Evolutionary conservation across 2,888 invertebrate species (phyloP), one percentile per base, ranked within the genome.

Genomic region (Enchytraeus crypticus): DNA sequence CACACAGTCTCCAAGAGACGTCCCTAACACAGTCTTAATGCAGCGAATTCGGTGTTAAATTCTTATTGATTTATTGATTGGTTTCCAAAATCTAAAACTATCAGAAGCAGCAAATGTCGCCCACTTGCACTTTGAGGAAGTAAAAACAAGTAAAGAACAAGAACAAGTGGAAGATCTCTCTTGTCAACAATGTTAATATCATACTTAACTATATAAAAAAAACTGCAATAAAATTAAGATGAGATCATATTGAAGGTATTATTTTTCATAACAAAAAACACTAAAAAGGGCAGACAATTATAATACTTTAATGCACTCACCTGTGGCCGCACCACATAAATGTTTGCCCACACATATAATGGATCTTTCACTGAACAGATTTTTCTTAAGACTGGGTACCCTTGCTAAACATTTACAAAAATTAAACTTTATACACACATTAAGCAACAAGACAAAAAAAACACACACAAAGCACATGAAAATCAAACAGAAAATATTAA

Each of bases 251-350:
- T 11, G 27, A 3, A 1, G 23, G 5, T 32, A 1, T 32, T 30
- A 30, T 23, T 14, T 11, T 18, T 53, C n/a, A 3, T 30, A 30
- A 53, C 27, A 18, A 32, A 23, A 54, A 26, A n/a, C 23, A 53
- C 34, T 4, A 26, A 11, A 54, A 33, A 5, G 32, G n/a, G 5
- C n/a, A 21, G 4, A n/a, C n/a, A 21, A 34, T 11, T 18, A 43
- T 18, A 8, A 53, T 29, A 33, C 5, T 21, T 33, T 23, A 51
- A 32, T 27, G 23, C 34, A 53, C 38, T 33, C 27, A 88, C 88
- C 89, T 58, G 91, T 92, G 43, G 92, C 92, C 32, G 84, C 86
- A 0, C 92, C 92, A 79, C 92, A 92, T 46, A 92, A 83, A 78
- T 92, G 92, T 79, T 92, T 93, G 1, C 91, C 88, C 27, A 90